A percentile compares a stretch with the other conserved stretches of the same genome.
phyloP scores from a whole-genome alignment of 2,888 invertebrate genomes.

The Lasioglossum figueresi region DNA sequence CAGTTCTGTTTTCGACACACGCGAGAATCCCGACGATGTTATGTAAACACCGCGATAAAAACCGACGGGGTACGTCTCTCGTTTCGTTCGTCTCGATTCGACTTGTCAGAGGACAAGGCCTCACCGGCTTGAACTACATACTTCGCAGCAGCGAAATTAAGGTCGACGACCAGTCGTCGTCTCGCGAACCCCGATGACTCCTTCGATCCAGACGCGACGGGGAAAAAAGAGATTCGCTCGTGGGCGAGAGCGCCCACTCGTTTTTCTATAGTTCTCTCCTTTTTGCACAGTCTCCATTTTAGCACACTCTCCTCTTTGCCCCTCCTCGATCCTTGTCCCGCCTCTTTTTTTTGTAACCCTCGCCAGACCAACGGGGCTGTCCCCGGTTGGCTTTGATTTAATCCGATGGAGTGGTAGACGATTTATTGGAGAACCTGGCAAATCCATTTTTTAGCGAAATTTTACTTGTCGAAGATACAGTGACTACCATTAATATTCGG shows the following conservation, averaged over 20 bases:
- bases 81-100: background rate
- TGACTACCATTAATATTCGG: too few species aligned
- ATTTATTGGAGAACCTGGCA: background rate
- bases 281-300: background rate
- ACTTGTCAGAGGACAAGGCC: background rate
- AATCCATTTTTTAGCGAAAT: background rate
- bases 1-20: conserved; percentile 40
- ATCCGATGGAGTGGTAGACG: background rate
- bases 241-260: background rate
- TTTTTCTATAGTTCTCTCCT: background rate
- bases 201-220: conserved; percentile 44
- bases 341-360: background rate
- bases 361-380: background rate
- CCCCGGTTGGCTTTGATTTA: background rate
- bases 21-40: conserved; percentile 19
- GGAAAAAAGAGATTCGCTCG: background rate
- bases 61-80: background rate
- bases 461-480: background rate
- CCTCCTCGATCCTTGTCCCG: background rate
- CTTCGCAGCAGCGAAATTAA: conserved; percentile 22
- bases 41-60: conserved; percentile 41
- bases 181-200: conserved; percentile 39
- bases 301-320: background rate
- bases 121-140: background rate
- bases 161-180: conserved; percentile 45